A percentile compares a stretch with the other conserved stretches of the same genome.
phyloP scores from a whole-genome alignment of 2,113 vertebrate genomes.

The Paradoxurus hermaphroditus region DNA sequence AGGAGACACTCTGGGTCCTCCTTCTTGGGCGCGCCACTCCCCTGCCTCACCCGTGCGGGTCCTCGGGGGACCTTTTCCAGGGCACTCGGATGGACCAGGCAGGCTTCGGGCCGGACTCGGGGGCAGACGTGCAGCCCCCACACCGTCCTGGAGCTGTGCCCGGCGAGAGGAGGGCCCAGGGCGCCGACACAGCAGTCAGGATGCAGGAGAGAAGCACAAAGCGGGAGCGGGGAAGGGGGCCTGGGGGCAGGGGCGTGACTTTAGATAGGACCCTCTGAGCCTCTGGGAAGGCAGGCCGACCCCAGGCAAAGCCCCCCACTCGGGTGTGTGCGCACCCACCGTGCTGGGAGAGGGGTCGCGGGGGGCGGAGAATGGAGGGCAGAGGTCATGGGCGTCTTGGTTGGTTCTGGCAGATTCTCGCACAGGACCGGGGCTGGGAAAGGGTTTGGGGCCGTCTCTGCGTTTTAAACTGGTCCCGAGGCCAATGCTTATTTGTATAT shows the following conservation, averaged over 20 bases:
- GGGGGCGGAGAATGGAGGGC: rapidly evolving
- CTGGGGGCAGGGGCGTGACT: rapidly evolving
- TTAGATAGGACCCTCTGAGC: neutral
- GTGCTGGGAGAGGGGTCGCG: rapidly evolving
- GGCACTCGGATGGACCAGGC: rapidly evolving
- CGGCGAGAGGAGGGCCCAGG: rapidly evolving
- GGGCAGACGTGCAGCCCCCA: rapidly evolving
- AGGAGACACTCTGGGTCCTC: rapidly evolving
- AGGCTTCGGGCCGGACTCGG: rapidly evolving
- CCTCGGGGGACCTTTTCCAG: rapidly evolving
- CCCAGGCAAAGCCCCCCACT: neutral
- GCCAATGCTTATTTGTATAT: neutral
- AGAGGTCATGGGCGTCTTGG: rapidly evolving
- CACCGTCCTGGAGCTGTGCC: rapidly evolving
- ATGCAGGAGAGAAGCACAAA: rapidly evolving
- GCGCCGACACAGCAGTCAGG: rapidly evolving
- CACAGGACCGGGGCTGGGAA: rapidly evolving
- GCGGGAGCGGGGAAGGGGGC: rapidly evolving
- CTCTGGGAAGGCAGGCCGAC: neutral
- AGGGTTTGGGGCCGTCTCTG: neutral
- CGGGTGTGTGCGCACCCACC: rapidly evolving
- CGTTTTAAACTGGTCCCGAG: neutral
- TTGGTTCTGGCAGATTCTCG: rapidly evolving
- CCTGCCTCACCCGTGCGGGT: rapidly evolving
- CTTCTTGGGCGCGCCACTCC: rapidly evolving